These are phyloP conservation scores for Penelope pileata DNA, from an alignment of 2,113 vertebrate genomes.

Conservation along the genomic window DNA sequence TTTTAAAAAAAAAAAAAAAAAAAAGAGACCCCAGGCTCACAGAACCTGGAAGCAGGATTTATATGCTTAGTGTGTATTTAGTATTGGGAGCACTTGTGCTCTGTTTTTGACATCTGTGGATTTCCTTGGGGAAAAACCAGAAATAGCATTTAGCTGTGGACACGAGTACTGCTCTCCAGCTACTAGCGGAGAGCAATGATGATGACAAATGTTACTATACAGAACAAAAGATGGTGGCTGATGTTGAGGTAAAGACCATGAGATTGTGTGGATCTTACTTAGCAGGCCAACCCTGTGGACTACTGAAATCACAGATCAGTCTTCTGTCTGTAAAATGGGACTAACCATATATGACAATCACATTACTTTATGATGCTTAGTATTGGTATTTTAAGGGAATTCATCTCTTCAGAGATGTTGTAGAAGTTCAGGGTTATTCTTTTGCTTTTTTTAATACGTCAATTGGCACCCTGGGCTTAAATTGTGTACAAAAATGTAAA, in stretches of 20 bases:
- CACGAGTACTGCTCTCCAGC: accelerated
- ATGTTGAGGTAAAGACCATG: not conserved
- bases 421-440: not conserved
- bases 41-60: not conserved
- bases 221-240: not conserved
- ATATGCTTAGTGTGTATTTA: not conserved
- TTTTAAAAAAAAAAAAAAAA: too few species aligned
- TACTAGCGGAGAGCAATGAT: not conserved
- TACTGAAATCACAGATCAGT: not conserved
- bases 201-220: too few species aligned
- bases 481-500: not conserved
- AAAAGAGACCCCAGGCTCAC: not conserved
- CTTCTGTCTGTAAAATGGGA: not conserved
- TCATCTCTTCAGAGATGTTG: not conserved
- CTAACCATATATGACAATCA: not conserved
- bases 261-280: not conserved
- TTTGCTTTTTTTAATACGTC: not conserved
- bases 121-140: not conserved
- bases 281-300: not conserved
- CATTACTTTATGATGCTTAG: not conserved
- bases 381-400: not conserved
- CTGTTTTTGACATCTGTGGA: not conserved
- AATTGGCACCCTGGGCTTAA: not conserved
- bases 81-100: not conserved
- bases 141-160: not conserved